Conservation (phyloP, 2,113 vertebrate species). For the Pogona vitticeps region DNA sequence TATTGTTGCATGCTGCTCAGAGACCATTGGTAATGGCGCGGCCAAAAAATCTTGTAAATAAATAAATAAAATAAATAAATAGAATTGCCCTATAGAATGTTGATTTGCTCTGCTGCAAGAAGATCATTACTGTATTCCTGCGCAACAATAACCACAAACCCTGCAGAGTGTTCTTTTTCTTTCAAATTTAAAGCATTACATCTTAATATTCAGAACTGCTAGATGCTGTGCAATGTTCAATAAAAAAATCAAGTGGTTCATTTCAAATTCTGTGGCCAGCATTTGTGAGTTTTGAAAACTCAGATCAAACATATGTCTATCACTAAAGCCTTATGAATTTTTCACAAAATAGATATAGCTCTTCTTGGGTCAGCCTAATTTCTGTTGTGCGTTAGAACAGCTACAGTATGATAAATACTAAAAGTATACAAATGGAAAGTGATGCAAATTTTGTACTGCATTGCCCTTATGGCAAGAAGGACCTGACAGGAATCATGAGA, state of each 20-base stretch:
- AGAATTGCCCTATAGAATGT: too few species aligned
- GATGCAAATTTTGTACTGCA: not conserved
- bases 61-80: too few species aligned
- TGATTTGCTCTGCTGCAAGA: too few species aligned
- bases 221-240: not conserved
- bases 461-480: not conserved
- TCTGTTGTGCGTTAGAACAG: not conserved
- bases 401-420: not conserved
- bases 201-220: slow-evolving; percentile 3
- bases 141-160: too few species aligned
- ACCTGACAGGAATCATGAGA: not conserved
- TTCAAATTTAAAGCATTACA: not conserved
- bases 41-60: too few species aligned
- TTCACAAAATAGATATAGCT: slow-evolving; percentile 14
- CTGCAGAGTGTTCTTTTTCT: too few species aligned
- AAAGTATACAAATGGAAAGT: slow-evolving; percentile 1
- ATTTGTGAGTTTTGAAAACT: slow-evolving; percentile 13
- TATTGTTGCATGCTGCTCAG: too few species aligned
- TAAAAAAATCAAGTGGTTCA: not conserved
- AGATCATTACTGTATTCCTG: too few species aligned
- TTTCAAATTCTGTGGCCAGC: not conserved
- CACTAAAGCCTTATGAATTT: slow-evolving; percentile 15
- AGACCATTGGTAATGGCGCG: too few species aligned
- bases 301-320: slow-evolving; percentile 17
- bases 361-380: slow-evolving; percentile 15